Evolutionary conservation across 2,797 vertebrate species (phyloP), one percentile per base, ranked within the genome.

Genomic region (Trematomus bernacchii): DNA sequence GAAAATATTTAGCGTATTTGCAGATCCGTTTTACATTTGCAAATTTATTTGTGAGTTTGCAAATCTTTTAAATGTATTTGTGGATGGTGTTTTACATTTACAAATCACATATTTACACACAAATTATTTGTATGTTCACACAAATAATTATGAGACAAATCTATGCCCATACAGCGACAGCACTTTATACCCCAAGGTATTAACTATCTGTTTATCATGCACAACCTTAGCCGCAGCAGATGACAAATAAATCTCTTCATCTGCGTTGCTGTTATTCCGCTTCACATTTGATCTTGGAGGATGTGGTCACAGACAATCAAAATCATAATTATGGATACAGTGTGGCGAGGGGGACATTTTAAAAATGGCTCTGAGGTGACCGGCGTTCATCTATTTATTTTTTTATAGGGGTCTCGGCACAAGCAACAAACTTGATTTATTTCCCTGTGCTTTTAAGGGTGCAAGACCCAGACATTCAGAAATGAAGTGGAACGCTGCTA

Each of bases 341-440:
- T 89, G 87, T 86, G 72, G 90, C 85, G 14, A 50, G 80, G 87
- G 88, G 84, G 83, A 87, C 73, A 57, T 93, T 93, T 93, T 86
- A 89, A 92, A 93, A 94, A 93, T 90, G 91, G 80, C 84, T 90
- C 87, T 66, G 88, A 91, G 93, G 93, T 94, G 93, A 94, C 91
- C 92, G 76, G 91, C 86, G 80, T 91, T 94, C 92, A 93, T 94
- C 93, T 94, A 92, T 93, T 94, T 92, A 90, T 93, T 95, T 95
- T 95, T 95, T 94, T 94, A 94, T 93, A 88, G 91, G 90, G 91
- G 90, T 94, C 90, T 94, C 85, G 66, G 89, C 66, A 55, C 66
- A 64, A 87, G 92, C 91, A 91, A 92, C 90, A 91, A 90, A 92
- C 86, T 85, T 95, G 94, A 95, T 95, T 95, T 94, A 95, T 95